A percentile compares a stretch with the other conserved stretches of the same genome.
phyloP scores from a whole-genome alignment of 2,797 vertebrate species.

The Centroberyx gerrardi region DNA sequence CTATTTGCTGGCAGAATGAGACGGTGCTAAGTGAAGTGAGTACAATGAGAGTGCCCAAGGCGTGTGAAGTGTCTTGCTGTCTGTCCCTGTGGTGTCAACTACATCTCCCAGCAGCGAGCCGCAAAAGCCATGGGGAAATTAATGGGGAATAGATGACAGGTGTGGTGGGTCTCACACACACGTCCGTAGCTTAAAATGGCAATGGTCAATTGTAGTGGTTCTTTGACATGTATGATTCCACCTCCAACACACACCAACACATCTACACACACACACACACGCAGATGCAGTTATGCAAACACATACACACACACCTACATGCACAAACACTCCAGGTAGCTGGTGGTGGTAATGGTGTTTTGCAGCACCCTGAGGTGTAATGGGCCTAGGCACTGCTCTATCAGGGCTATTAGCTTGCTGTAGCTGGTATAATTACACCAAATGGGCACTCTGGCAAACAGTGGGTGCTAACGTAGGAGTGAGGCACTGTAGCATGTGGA shows the following conservation, averaged over 20 bases:
- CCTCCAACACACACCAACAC: slow-evolving; percentile 40
- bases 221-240: slow-evolving; percentile 54
- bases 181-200: slow-evolving; percentile 34
- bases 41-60: slow-evolving; percentile 40
- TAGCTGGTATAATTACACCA: slow-evolving; percentile 83
- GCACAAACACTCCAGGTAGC: slow-evolving; percentile 53
- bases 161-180: slow-evolving; percentile 19
- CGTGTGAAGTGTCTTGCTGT: slow-evolving; percentile 41
- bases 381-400: slow-evolving; percentile 75
- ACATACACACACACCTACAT: slow-evolving; percentile 36
- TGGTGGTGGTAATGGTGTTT: slow-evolving; percentile 77
- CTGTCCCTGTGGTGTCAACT: slow-evolving; percentile 52
- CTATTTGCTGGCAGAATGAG: slow-evolving; percentile 43
- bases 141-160: slow-evolving; percentile 62
- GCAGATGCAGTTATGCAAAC: background rate
- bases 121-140: slow-evolving; percentile 60
- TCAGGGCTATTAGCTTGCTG: slow-evolving; percentile 80
- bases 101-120: slow-evolving; percentile 39
- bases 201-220: slow-evolving; percentile 42
- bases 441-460: slow-evolving; percentile 82
- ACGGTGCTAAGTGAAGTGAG: slow-evolving; percentile 52
- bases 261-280: slow-evolving; percentile 40
- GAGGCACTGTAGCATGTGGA: slow-evolving; percentile 46
- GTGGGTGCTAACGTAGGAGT: slow-evolving; percentile 77
- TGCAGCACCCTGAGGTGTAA: slow-evolving; percentile 79